phyloP scores from a whole-genome alignment of 2,797 vertebrate species.

The Clarias laeviceps region DNA sequence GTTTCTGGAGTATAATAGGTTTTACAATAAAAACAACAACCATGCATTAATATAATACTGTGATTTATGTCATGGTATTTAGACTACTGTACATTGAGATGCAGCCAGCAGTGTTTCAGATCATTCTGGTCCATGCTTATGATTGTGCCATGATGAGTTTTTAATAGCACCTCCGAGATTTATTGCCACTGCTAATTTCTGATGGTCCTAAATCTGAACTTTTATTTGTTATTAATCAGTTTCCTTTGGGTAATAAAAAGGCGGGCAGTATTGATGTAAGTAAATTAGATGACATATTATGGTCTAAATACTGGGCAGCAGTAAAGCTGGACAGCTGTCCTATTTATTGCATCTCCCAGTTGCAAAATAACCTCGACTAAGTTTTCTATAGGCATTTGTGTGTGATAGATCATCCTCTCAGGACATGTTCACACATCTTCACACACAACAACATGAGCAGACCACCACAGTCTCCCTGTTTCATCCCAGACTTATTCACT shows the following conservation, averaged over 20 bases:
- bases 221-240: conserved; percentile 3
- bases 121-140: not conserved
- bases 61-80: not conserved
- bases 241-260: not conserved
- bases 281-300: conserved; percentile 12
- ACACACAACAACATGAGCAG: not conserved
- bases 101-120: not conserved
- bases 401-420: not conserved
- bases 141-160: not conserved
- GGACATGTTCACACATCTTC: not conserved
- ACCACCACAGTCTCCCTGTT: not conserved
- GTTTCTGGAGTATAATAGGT: not conserved
- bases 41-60: not conserved
- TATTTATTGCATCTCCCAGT: not conserved
- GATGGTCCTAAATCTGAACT: not conserved
- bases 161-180: not conserved
- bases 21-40: not conserved
- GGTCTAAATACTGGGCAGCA: not conserved
- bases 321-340: not conserved
- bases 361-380: not conserved
- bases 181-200: not conserved
- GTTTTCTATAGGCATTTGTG: not conserved
- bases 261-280: not conserved
- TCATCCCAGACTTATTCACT: conserved; percentile 23
- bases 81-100: not conserved